Percentiles rank a stretch among this genome's conserved stretches.
Evolutionary conservation across 2,113 vertebrate genomes (phyloP).

Genomic region (Rhabdomys dilectus): DNA sequence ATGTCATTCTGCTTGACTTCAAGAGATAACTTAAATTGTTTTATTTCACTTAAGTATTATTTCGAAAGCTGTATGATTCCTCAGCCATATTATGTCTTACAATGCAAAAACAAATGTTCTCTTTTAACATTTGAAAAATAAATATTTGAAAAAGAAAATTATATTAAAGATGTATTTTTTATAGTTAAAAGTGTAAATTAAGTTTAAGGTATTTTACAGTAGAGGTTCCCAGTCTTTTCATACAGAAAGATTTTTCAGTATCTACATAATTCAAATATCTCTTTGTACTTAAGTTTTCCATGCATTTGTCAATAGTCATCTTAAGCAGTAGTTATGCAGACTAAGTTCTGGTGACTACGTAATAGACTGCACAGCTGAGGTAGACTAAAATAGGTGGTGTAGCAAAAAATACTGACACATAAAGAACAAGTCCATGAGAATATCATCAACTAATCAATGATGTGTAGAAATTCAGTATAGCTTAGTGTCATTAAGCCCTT

Average conservation of each 20-base stretch:
- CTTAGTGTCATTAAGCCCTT: neutral
- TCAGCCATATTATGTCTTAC: neutral
- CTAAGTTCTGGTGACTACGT: neutral
- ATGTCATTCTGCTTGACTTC: neutral
- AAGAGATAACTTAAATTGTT: neutral
- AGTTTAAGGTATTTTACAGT: neutral
- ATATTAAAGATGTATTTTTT: neutral
- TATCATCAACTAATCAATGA: neutral
- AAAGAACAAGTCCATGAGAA: neutral
- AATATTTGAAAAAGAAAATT: slow-evolving; percentile 18
- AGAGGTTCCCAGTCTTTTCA: neutral
- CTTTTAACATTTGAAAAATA: neutral
- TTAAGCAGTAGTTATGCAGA: neutral
- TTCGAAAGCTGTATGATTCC: neutral
- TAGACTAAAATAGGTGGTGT: neutral
- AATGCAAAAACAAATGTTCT: neutral
- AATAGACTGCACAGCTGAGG: neutral
- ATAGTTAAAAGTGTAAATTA: neutral
- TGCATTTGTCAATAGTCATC: neutral
- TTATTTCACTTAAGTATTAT: neutral
- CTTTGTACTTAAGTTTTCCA: neutral
- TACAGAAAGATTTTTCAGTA: neutral
- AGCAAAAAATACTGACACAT: neutral
- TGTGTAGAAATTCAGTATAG: neutral
- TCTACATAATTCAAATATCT: neutral